phyloP scores from a whole-genome alignment of 2,888 invertebrate genomes.

The Zelleria hepariella region DNA sequence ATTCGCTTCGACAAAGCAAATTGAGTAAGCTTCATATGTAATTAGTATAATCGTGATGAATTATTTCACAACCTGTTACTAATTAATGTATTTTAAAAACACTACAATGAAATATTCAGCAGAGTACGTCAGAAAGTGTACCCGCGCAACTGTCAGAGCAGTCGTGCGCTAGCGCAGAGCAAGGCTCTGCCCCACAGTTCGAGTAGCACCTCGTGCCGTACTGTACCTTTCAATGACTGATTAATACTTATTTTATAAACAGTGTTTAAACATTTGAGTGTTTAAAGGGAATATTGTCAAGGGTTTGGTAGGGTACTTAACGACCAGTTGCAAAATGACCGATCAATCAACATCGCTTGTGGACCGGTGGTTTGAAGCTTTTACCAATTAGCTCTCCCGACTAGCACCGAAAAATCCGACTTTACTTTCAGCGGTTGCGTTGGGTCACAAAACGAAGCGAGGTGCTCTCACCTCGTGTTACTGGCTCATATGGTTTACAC shows the following conservation, averaged over 20 bases:
- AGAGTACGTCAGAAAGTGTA: not conserved
- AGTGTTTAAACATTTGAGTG: conserved; percentile 26
- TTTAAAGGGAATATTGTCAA: conserved; percentile 64
- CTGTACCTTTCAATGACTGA: not conserved
- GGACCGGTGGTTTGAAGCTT: not conserved
- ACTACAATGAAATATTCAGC: not conserved
- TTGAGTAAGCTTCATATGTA: not conserved
- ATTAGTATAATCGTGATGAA: conserved; percentile 12
- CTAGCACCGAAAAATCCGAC: not conserved
- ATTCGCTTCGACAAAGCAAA: not conserved
- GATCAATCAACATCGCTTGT: not conserved
- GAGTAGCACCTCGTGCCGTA: not conserved
- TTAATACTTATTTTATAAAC: conserved; percentile 2
- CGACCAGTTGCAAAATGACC: not conserved
- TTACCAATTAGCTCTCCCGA: not conserved
- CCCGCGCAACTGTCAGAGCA: too few species aligned
- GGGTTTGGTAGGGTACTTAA: conserved; percentile 19
- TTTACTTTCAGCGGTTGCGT: too few species aligned
- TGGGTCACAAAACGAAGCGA: too few species aligned
- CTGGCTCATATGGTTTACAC: too few species aligned
- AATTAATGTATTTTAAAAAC: conserved; percentile 19
- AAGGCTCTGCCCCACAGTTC: not conserved
- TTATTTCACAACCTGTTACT: conserved; percentile 59
- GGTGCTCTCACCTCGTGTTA: too few species aligned
- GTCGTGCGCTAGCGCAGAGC: too few species aligned